Evolutionary conservation across 2,888 invertebrate species (phyloP).

Genomic region (Dione juno): DNA sequence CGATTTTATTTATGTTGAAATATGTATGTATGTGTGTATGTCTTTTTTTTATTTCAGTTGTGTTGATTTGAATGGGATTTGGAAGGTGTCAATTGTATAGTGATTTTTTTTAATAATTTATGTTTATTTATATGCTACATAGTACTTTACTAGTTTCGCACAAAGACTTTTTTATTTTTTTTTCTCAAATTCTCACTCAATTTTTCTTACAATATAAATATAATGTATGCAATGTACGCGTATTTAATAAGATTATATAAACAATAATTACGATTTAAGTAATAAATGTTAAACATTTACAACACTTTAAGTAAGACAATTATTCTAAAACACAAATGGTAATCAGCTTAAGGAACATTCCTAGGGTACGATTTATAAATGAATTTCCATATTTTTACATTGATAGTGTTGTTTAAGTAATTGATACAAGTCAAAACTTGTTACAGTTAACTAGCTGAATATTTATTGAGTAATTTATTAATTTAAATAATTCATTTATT

Average conservation of each 20-base stretch:
- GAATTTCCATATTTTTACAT: constrained; percentile 14
- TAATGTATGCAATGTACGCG: no score
- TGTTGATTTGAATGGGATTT: no score
- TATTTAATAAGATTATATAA: not conserved
- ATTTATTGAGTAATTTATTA: constrained; percentile 9
- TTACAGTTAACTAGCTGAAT: not conserved
- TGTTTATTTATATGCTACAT: no score
- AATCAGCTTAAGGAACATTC: constrained; percentile 14
- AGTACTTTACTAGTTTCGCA: no score
- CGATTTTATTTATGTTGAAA: not conserved
- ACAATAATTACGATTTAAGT: not conserved
- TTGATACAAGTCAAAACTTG: not conserved
- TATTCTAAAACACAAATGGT: constrained; percentile 6
- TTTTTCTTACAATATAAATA: no score
- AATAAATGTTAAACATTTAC: constrained; percentile 12
- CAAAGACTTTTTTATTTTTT: no score
- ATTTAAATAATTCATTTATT: constrained; percentile 5
- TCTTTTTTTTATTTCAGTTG: no score
- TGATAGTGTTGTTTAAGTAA: constrained; percentile 4
- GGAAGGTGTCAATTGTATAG: no score
- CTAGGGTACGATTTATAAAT: not conserved
- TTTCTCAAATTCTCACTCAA: no score
- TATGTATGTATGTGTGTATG: no score
- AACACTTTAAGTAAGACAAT: not conserved
- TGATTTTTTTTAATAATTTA: no score